phyloP scores from a whole-genome alignment of 2,888 invertebrate species.

The Asteroscopus sphinx region DNA sequence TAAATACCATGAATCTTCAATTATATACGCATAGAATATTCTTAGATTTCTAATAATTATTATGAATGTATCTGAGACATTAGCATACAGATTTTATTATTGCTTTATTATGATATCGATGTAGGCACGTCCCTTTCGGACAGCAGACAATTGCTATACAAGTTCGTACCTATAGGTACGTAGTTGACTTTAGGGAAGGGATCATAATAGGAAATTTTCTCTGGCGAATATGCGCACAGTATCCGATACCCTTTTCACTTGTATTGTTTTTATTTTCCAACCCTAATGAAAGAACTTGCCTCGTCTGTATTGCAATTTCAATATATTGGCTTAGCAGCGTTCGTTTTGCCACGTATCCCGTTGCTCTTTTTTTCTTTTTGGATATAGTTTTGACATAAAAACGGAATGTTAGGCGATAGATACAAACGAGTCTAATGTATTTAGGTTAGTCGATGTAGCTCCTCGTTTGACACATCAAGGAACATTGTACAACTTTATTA shows the following conservation, averaged over 20 bases:
- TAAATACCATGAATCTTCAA: constrained; percentile 53
- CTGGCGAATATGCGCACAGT: constrained; percentile 83
- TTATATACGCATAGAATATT: constrained; percentile 52
- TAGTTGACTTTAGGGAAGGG: constrained; percentile 85
- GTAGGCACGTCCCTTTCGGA: constrained; percentile 61
- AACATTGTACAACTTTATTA: constrained; percentile 23
- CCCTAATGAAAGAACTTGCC: constrained; percentile 88
- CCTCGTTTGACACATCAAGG: constrained; percentile 11
- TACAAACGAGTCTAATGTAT: constrained; percentile 36
- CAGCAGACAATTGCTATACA: constrained; percentile 83
- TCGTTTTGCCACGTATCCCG: constrained; percentile 64
- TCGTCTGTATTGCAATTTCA: constrained; percentile 83
- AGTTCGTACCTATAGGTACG: constrained; percentile 75
- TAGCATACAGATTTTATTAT: constrained; percentile 38
- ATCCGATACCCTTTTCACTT: constrained; percentile 88
- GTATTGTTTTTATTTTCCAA: constrained; percentile 89
- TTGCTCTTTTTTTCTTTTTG: constrained; percentile 58
- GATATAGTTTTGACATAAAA: constrained; percentile 59
- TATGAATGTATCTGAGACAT: constrained; percentile 38
- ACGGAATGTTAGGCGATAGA: constrained; percentile 55
- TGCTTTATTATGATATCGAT: constrained; percentile 57
- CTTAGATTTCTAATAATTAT: constrained; percentile 51
- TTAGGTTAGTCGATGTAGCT: constrained; percentile 26
- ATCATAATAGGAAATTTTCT: constrained; percentile 88
- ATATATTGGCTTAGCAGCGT: constrained; percentile 77